phyloP scores from a whole-genome alignment of 1,140 invertebrate species.

The Wasmannia auropunctata region DNA sequence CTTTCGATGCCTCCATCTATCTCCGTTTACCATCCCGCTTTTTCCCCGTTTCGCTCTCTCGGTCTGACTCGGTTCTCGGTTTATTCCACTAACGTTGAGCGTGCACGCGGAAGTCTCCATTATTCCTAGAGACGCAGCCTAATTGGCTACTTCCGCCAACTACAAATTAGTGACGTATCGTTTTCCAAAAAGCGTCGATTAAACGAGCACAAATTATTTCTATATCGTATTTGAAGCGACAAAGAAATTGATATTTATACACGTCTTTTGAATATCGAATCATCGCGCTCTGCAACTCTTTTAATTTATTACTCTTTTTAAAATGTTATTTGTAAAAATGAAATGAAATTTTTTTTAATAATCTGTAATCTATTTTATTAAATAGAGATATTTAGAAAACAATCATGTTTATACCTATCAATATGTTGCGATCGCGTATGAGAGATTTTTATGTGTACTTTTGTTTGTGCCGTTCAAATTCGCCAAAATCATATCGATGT shows the following conservation, averaged over 20 bases:
- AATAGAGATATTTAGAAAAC: not conserved
- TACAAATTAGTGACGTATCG: constrained; percentile 23
- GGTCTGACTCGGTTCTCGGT: constrained; percentile 31
- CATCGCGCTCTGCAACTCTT: not conserved
- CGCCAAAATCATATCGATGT: not conserved
- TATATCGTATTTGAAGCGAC: not conserved
- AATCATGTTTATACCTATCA: not conserved
- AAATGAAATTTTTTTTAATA: not conserved
- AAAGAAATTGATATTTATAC: not conserved
- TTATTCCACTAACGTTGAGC: constrained; percentile 52
- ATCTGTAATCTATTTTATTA: not conserved
- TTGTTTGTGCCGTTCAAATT: not conserved
- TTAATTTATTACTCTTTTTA: not conserved
- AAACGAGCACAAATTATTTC: not conserved
- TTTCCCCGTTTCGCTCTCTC: not conserved
- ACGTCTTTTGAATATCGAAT: not conserved
- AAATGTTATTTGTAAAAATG: no score
- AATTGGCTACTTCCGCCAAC: constrained; percentile 54
- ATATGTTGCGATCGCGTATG: not conserved
- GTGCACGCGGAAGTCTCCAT: not conserved
- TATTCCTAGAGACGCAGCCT: constrained; percentile 48
- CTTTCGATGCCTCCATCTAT: constrained; percentile 32
- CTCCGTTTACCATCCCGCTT: not conserved
- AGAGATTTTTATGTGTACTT: no score
- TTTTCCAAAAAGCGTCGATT: constrained; percentile 16